Evolutionary conservation across 2,888 invertebrate species (phyloP).

Genomic region (Pelosia muscerda): DNA sequence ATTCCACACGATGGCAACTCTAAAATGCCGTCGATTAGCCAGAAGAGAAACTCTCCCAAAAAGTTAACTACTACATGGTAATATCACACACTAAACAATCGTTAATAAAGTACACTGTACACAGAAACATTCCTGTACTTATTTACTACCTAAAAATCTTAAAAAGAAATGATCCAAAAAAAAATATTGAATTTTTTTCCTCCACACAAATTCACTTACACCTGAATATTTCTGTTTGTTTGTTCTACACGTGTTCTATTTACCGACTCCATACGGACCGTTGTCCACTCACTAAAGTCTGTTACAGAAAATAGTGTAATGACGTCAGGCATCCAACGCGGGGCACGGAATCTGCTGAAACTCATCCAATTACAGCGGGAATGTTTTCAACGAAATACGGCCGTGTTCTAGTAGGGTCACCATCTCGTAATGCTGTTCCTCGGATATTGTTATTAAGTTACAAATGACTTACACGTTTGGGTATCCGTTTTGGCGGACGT

Average conservation of each 20-base stretch:
- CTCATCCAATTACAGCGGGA: slow-evolving; percentile 48
- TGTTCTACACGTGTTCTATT: background rate
- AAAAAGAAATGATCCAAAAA: background rate
- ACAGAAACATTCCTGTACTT: too few species aligned
- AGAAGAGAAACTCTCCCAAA: too few species aligned
- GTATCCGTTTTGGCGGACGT: background rate
- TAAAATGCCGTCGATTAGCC: too few species aligned
- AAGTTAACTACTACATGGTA: too few species aligned
- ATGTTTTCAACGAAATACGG: slow-evolving; percentile 42
- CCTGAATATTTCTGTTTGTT: background rate
- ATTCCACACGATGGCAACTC: too few species aligned
- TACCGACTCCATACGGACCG: background rate
- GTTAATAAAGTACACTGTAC: background rate
- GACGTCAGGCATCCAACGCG: slow-evolving; percentile 35
- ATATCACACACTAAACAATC: too few species aligned
- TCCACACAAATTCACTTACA: background rate
- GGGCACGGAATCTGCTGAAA: slow-evolving; percentile 33
- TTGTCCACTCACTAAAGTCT: slow-evolving; percentile 19
- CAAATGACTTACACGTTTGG: background rate
- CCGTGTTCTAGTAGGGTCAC: slow-evolving; percentile 20
- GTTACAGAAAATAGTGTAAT: slow-evolving; percentile 36
- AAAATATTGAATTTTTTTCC: background rate
- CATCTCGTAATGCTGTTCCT: background rate
- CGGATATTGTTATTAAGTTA: slow-evolving; percentile 13
- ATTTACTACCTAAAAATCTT: background rate